Percentiles rank a stretch among this genome's conserved stretches.
phyloP scores from a whole-genome alignment of 2,888 invertebrate species.

The Galerucella pusilla region DNA sequence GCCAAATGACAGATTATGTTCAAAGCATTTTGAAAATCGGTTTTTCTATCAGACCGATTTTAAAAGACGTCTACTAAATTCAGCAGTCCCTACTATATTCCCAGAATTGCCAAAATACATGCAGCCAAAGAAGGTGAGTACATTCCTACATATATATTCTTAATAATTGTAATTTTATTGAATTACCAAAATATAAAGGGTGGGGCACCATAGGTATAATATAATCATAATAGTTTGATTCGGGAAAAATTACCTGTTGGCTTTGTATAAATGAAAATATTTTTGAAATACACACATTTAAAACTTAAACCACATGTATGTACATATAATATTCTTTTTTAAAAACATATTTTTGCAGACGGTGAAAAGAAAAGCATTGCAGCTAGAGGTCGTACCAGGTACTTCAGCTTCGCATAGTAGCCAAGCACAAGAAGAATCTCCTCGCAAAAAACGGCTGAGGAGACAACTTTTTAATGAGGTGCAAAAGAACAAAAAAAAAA shows the following conservation, averaged over 20 bases:
- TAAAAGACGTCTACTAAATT: conserved; percentile 27
- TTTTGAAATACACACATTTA: too few relatives aligned
- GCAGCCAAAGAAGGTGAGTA: not conserved
- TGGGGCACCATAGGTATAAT: too few relatives aligned
- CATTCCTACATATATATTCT: not conserved
- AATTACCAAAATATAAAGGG: not conserved
- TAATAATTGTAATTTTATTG: not conserved
- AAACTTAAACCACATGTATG: too few relatives aligned
- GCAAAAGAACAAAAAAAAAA: not conserved
- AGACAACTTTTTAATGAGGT: not conserved
- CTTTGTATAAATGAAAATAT: too few relatives aligned
- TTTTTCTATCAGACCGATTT: conserved; percentile 33
- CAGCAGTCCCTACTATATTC: conserved; percentile 33
- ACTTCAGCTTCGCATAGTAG: not conserved
- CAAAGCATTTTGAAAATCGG: conserved; percentile 34
- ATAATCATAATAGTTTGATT: not conserved
- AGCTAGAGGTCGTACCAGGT: not conserved
- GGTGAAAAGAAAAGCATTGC: not conserved
- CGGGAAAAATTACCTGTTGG: not conserved
- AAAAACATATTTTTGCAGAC: not conserved
- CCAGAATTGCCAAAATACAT: conserved; percentile 25
- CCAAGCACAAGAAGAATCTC: not conserved
- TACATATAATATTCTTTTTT: too few relatives aligned
- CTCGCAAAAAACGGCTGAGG: not conserved
- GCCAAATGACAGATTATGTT: conserved; percentile 32